phyloP scores from a whole-genome alignment of 1,140 invertebrate genomes.

The Andricus grossulariae region DNA sequence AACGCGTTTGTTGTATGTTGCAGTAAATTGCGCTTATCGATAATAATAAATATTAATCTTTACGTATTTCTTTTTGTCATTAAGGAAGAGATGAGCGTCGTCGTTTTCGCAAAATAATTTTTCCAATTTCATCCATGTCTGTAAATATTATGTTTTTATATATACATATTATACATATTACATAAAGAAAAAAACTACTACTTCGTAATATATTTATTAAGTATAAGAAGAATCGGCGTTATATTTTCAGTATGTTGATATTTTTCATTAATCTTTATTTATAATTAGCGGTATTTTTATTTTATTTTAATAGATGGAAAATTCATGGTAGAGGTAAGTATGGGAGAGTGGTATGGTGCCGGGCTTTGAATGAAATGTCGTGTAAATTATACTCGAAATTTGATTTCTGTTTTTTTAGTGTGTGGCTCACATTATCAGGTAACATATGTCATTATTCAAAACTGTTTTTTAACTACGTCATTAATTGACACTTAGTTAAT shows the following conservation, averaged over 20 bases:
- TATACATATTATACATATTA: constrained; percentile 48
- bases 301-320: too few species aligned
- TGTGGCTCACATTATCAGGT: too few species aligned
- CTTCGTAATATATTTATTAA: constrained; percentile 71
- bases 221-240: constrained; percentile 69
- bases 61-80: constrained; percentile 59
- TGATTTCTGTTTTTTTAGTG: too few species aligned
- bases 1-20: constrained; percentile 40
- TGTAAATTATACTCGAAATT: too few species aligned
- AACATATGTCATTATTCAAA: too few species aligned
- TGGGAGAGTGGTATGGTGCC: too few species aligned
- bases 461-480: too few species aligned
- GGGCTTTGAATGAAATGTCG: too few species aligned
- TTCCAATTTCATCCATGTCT: constrained; percentile 69
- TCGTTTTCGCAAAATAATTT: constrained; percentile 62
- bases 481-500: too few species aligned
- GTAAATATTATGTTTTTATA: constrained; percentile 76
- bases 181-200: constrained; percentile 61
- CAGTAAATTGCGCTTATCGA: constrained; percentile 62
- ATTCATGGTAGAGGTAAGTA: too few species aligned
- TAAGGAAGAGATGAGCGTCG: constrained; percentile 51
- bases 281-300: too few species aligned
- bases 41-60: constrained; percentile 61
- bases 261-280: too few species aligned
- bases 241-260: constrained; percentile 57